phyloP scores from a whole-genome alignment of 2,888 invertebrate genomes.

The Ornithoptera alexandrae region DNA sequence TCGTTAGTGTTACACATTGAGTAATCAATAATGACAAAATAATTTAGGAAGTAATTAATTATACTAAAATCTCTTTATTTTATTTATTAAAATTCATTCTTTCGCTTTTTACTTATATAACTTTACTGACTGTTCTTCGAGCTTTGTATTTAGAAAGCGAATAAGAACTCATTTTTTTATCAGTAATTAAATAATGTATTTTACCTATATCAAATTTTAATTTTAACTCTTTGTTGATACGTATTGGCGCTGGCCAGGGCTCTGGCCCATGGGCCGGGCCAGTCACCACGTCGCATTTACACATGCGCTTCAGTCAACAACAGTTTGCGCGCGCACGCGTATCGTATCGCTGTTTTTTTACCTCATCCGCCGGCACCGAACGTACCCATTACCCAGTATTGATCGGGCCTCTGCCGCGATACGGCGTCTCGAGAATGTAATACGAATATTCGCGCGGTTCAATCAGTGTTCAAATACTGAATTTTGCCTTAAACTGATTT shows the following conservation, averaged over 20 bases:
- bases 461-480: constrained; percentile 46
- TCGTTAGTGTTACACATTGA: no score
- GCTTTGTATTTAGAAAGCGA: no score
- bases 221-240: constrained; percentile 23
- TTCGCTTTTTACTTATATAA: no score
- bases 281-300: constrained; percentile 43
- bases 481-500: constrained; percentile 28
- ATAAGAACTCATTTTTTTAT: no score
- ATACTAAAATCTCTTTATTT: no score
- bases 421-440: constrained; percentile 63
- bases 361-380: constrained; percentile 61
- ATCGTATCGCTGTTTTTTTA: constrained; percentile 56
- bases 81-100: no score
- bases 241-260: constrained; percentile 33
- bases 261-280: constrained; percentile 37
- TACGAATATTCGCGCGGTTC: constrained; percentile 53
- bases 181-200: no score
- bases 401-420: constrained; percentile 70
- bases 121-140: no score
- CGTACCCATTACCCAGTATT: constrained; percentile 56
- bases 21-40: no score
- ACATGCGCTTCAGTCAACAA: constrained; percentile 72
- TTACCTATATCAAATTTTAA: no score
- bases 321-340: constrained; percentile 72
- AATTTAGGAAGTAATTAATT: no score